Conservation (phyloP, 2,888 invertebrate species). For the Dynastes tityus region DNA sequence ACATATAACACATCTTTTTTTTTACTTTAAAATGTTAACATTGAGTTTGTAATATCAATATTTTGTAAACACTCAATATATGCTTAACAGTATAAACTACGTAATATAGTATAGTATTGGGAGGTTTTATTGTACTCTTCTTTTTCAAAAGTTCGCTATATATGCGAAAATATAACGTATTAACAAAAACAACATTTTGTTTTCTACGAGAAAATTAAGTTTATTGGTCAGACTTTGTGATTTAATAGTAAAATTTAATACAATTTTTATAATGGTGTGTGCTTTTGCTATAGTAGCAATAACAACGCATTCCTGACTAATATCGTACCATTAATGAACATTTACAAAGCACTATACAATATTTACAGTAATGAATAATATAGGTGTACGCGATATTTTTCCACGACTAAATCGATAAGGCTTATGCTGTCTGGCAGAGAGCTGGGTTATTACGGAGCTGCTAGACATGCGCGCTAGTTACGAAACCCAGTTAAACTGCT, state of each 20-base stretch:
- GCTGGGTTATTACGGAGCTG: constrained; percentile 19
- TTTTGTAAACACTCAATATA: constrained; percentile 21
- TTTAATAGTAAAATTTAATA: constrained; percentile 66
- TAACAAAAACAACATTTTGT: constrained; percentile 27
- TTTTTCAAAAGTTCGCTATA: background rate
- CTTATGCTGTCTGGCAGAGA: too few species aligned
- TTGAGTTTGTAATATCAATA: constrained; percentile 8
- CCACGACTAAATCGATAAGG: constrained; percentile 25
- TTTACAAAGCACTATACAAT: constrained; percentile 75
- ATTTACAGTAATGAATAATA: constrained; percentile 69
- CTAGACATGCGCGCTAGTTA: too few species aligned
- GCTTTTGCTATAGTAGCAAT: constrained; percentile 63
- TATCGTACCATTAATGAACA: constrained; percentile 71
- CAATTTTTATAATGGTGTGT: constrained; percentile 65
- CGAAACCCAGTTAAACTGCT: constrained; percentile 49
- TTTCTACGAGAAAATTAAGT: constrained; percentile 64
- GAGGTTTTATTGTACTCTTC: background rate
- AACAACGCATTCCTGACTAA: constrained; percentile 65
- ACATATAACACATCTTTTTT: background rate
- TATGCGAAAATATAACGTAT: background rate
- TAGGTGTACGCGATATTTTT: constrained; percentile 60
- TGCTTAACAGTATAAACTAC: constrained; percentile 10
- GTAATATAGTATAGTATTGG: background rate
- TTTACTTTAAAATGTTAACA: background rate
- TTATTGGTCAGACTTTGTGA: constrained; percentile 68